Evolutionary conservation across 2,797 vertebrate species (phyloP), one percentile per base, ranked within the genome.

Genomic region (Huso huso): DNA sequence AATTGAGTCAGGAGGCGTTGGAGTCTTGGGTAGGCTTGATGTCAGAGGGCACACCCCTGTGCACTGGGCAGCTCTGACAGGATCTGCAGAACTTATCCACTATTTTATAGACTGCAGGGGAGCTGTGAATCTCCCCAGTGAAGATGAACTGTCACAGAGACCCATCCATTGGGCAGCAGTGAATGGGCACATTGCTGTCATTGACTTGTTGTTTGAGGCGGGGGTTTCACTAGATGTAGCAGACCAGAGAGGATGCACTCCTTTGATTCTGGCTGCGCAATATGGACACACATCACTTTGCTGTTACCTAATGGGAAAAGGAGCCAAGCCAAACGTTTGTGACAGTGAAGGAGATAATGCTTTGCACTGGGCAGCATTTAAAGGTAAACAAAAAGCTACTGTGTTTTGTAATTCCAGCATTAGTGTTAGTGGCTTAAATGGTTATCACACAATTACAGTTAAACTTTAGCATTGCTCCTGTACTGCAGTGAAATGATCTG

Each of bases 341-440:
- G 76, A 6, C 59, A 52, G 48, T 23, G 68, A 77, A 64, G 68
- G 53, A n/a, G 70, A 79, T 69, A 81, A 71, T 15, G 72, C 77
- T 49, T 60, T 76, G 53, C 74, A 82, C 61, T 70, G 73, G 70
- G 51, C 74, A 59, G 69, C 59, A 7, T 78, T 77, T 69, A 69
- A 74, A 67, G 80, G 66, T 66, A 10, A 75, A 55, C 52, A 59
- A 23, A 37, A 37, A 18, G 18, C 18, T 18, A 18, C 18, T 18
- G 18, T 37, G 37, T 37, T 37, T 37, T 37, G 37, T 37, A 37
- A 37, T 37, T 37, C 37, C 37, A 37, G 37, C 37, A 37, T 37
- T 37, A 37, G 37, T 37, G 37, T 37, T 37, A 37, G 37, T 37
- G 37, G 37, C 37, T 37, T 37, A 37, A 37, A 0, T 37, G 37